Evolutionary conservation across 2,888 invertebrate genomes (phyloP).

Genomic region (Halocaridina rubra): DNA sequence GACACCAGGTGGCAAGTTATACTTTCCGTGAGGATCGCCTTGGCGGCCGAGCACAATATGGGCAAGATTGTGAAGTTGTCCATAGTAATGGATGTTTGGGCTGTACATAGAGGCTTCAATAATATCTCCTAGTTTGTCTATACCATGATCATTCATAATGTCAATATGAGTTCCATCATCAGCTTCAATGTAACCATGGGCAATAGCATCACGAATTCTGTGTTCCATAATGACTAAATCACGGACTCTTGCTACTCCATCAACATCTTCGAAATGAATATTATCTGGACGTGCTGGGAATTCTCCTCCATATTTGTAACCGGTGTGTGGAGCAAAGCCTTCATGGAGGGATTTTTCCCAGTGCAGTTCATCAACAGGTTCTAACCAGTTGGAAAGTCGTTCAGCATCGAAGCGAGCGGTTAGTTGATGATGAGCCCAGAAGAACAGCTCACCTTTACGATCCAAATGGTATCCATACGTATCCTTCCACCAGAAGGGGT

Average conservation of each 20-base stretch:
- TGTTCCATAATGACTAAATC: constrained; percentile 70
- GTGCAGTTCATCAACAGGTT: constrained; percentile 64
- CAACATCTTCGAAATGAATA: constrained; percentile 65
- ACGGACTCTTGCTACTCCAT: constrained; percentile 62
- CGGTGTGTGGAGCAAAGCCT: constrained; percentile 75
- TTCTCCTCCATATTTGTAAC: constrained; percentile 75
- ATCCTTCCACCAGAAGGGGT: constrained; percentile 56
- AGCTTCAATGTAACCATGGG: constrained; percentile 71
- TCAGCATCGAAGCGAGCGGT: constrained; percentile 68
- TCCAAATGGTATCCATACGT: constrained; percentile 57
- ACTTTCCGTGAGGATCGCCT: constrained; percentile 68
- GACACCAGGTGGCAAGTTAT: constrained; percentile 66
- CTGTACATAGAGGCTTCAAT: constrained; percentile 64
- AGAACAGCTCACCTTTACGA: constrained; percentile 67
- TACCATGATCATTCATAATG: constrained; percentile 63
- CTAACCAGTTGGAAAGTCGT: constrained; percentile 65
- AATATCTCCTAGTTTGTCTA: constrained; percentile 64
- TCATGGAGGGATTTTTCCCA: constrained; percentile 66
- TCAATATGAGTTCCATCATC: constrained; percentile 53
- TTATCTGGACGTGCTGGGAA: constrained; percentile 67
- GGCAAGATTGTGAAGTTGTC: constrained; percentile 25
- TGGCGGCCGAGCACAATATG: constrained; percentile 37
- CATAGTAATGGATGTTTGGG: constrained; percentile 64
- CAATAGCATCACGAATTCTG: constrained; percentile 74
- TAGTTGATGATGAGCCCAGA: constrained; percentile 65